Conservation (phyloP, 64 coral and sea anemone genomes). For the Montipora efflorescens region DNA sequence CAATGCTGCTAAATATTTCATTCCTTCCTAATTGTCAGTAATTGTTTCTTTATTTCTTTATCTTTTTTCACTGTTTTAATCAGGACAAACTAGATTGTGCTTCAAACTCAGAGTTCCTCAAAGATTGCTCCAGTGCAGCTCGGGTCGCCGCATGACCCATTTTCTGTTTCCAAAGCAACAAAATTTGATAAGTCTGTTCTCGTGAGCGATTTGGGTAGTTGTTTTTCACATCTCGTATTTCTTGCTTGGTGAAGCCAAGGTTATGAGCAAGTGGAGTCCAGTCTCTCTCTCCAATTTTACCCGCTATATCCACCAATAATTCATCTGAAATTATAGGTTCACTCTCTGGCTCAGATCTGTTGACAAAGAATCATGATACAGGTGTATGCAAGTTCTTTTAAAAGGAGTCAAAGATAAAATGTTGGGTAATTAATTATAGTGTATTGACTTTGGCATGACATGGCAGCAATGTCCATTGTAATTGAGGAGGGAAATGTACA, state of each 20-base stretch:
- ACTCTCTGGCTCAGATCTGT: neutral
- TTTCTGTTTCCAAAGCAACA: slow-evolving; percentile 72
- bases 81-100: neutral
- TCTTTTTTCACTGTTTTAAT: neutral
- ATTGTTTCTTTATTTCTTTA: neutral
- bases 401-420: too few relatives aligned
- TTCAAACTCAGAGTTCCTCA: slow-evolving; percentile 56
- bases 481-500: too few relatives aligned
- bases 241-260: slow-evolving; percentile 73
- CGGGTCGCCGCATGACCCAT: slow-evolving; percentile 58
- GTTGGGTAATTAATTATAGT: too few relatives aligned
- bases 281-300: slow-evolving; percentile 75
- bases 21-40: too few relatives aligned
- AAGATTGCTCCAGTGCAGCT: slow-evolving; percentile 27
- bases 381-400: too few relatives aligned
- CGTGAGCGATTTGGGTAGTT: slow-evolving; percentile 65
- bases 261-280: slow-evolving; percentile 67
- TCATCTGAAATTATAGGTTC: slow-evolving; percentile 55
- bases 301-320: slow-evolving; percentile 39
- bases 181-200: slow-evolving; percentile 74
- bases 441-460: too few relatives aligned
- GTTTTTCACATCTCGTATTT: slow-evolving; percentile 34
- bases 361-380: neutral
- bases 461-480: too few relatives aligned
- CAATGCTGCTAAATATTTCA: too few relatives aligned